Evolutionary conservation across 2,113 vertebrate species (phyloP), one percentile per base, ranked within the genome.

Genomic region (Albula goreensis): DNA sequence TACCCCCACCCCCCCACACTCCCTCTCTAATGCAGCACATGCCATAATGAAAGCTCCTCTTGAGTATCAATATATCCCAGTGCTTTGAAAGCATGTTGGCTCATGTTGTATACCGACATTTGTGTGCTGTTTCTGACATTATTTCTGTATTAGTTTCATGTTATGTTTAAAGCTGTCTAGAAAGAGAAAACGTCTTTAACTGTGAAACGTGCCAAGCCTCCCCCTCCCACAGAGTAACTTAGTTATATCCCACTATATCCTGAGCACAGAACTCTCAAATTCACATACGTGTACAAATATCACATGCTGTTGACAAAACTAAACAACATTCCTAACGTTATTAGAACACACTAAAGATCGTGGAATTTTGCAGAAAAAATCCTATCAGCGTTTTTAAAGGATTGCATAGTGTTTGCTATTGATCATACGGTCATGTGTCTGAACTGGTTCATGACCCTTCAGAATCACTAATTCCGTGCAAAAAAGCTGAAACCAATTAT

Each of bases 61-160:
- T 96, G 96, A 97, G 97, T 98, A 98, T 99, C 97, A 97, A 96
- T 98, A 97, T 97, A 95, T 97, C 95, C 95, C 96, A 94, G 96
- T 97, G 97, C 97, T 98, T 98, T 98, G 98, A 97, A 98, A 97
- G 97, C 98, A 97, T 97, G 94, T 97, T 96, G 96, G 95, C 96
- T 96, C 96, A 94, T 95, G 97, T 97, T 98, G 96, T 97, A 94
- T 97, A 97, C 96, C 97, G 96, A 96, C 92, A 96, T 97, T 95
- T 97, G 96, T 97, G 96, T 95, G 96, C 97, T 97, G 70, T 74
- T 74, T n/a, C 70, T 31, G 5, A 93, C 95, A 94, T 94, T 93
- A 94, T 95, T 95, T 93, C 93, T 94, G 92, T 94, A 92, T 91
- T 87, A 94, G 92, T 93, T 94, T 94, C 94, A 93, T 94, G 48